Conservation (phyloP, 2,797 vertebrate species). For the Darevskia nairensis region DNA sequence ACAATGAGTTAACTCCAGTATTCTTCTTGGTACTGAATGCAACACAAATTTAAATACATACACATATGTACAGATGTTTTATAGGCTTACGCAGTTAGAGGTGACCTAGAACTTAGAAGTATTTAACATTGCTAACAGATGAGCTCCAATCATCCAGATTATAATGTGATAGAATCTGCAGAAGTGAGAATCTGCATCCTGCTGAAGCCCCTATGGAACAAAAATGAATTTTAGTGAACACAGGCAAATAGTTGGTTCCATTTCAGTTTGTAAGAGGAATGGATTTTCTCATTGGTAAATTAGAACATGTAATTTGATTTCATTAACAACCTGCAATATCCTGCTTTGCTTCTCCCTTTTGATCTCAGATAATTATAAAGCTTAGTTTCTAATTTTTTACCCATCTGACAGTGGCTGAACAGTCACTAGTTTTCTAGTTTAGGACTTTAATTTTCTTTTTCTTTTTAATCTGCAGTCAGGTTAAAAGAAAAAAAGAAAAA, state of each 20-base stretch:
- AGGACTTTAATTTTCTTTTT: constrained; percentile 12
- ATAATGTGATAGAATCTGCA: background rate
- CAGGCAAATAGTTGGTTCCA: background rate
- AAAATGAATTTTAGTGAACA: background rate
- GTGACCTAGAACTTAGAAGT: background rate
- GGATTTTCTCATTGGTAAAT: background rate
- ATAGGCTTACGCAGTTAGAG: background rate
- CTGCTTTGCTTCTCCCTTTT: constrained; percentile 10
- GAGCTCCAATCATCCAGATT: background rate
- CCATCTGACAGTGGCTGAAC: constrained; percentile 1
- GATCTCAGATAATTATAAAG: background rate
- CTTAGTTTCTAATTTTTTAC: constrained; percentile 1
- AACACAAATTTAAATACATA: background rate
- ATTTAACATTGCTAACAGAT: background rate
- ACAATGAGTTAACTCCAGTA: background rate
- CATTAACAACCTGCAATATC: background rate
- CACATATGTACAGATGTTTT: background rate
- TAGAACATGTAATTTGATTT: background rate
- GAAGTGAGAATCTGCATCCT: background rate
- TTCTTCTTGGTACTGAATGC: constrained; percentile 1
- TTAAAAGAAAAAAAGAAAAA: background rate
- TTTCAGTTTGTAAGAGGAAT: background rate
- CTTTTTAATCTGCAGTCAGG: constrained; percentile 7
- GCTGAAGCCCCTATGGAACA: background rate
- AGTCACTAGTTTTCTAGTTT: background rate